These are phyloP conservation scores for Neolamprologus modestus DNA, from an alignment of 2,113 vertebrate species.

Conservation along the genomic window DNA sequence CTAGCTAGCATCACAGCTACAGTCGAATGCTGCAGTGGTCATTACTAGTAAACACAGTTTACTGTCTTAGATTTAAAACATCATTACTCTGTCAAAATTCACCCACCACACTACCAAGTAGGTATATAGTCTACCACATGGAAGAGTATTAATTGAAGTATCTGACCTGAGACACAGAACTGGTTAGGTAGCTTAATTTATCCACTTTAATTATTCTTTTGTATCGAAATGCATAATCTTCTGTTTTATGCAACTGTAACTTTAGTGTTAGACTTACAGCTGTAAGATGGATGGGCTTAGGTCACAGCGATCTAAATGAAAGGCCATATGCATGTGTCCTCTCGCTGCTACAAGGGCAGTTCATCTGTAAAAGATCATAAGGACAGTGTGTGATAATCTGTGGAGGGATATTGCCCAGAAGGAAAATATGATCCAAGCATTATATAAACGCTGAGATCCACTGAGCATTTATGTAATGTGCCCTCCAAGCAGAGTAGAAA, in stretches of 20 bases:
- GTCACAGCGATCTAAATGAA: neutral
- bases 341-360: neutral
- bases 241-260: neutral
- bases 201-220: neutral
- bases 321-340: neutral
- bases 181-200: neutral
- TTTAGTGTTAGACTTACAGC: neutral
- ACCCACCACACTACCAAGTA: neutral
- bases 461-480: neutral
- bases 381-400: neutral
- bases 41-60: neutral
- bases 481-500: neutral
- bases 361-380: neutral
- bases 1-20: neutral
- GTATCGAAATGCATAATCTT: neutral
- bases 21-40: neutral
- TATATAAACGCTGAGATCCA: neutral
- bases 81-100: neutral
- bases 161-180: neutral
- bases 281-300: neutral
- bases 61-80: neutral
- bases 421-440: neutral
- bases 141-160: neutral
- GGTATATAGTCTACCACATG: accelerated
- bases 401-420: neutral